Evolutionary conservation across 2,888 invertebrate genomes (phyloP).

Genomic region (Sinelater perroti): DNA sequence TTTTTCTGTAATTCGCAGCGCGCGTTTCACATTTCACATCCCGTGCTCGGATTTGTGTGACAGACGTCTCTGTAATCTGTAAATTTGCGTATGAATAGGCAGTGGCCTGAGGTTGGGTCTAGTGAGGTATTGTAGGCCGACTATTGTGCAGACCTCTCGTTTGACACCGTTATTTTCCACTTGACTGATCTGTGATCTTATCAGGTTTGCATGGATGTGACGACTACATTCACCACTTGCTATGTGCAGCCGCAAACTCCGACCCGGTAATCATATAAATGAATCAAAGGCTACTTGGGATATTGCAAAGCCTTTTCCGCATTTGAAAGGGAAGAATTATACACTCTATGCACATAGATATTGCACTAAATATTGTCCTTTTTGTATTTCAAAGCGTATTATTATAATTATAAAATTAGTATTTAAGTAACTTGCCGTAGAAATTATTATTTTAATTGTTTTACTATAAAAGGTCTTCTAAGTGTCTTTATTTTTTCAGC

Average conservation of each 20-base stretch:
- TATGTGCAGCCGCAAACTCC: conserved; percentile 25
- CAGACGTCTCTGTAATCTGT: conserved; percentile 51
- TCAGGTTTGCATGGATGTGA: conserved; percentile 52
- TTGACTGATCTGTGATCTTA: conserved; percentile 61
- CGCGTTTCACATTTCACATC: conserved; percentile 20
- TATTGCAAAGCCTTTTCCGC: too few relatives aligned
- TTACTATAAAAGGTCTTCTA: too few relatives aligned
- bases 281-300: neutral
- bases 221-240: conserved; percentile 46
- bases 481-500: too few relatives aligned
- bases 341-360: too few relatives aligned
- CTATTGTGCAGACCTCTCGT: conserved; percentile 58
- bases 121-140: conserved; percentile 48
- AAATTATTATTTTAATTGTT: too few relatives aligned
- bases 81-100: conserved; percentile 60
- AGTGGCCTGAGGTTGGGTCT: conserved; percentile 45
- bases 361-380: too few relatives aligned
- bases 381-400: too few relatives aligned
- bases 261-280: neutral
- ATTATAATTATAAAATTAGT: too few relatives aligned
- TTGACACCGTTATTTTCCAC: conserved; percentile 62
- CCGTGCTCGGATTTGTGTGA: conserved; percentile 28
- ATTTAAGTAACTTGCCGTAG: too few relatives aligned
- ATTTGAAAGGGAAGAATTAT: too few relatives aligned
- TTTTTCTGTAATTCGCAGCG: conserved; percentile 13